Conservation (phyloP, 2,113 vertebrate species). For the Connochaetes taurinus region DNA sequence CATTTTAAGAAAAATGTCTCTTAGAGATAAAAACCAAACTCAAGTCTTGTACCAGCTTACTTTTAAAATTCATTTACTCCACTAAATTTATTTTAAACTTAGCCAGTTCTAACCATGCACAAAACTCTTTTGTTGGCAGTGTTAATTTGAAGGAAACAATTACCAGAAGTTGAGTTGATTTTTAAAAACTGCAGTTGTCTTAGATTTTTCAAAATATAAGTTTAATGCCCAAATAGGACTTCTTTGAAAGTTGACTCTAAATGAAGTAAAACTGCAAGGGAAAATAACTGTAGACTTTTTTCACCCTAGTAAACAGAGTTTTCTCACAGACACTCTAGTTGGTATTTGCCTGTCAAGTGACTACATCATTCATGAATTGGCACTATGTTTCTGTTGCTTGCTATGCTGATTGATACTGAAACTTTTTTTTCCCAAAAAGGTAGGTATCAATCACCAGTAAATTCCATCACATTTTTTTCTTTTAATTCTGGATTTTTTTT, state of each 20-base stretch:
- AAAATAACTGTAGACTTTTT: background rate
- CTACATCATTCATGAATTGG: background rate
- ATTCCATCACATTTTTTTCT: background rate
- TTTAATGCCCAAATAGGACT: background rate
- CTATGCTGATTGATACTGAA: background rate
- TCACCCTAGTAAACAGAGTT: background rate
- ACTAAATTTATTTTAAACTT: background rate
- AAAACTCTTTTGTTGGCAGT: background rate
- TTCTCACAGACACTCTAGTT: background rate
- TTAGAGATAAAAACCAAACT: background rate
- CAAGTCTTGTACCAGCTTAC: background rate
- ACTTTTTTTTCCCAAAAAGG: background rate
- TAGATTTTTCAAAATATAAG: background rate
- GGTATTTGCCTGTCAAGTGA: background rate
- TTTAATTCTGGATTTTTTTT: slow-evolving; percentile 28
- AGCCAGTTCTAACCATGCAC: background rate
- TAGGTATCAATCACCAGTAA: background rate
- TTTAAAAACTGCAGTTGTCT: background rate
- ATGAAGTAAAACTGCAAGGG: background rate
- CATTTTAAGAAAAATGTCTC: background rate
- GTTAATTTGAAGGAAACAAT: slow-evolving; percentile 58
- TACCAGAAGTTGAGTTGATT: background rate
- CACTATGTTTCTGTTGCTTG: background rate
- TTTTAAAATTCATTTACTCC: background rate
- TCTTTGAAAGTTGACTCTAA: slow-evolving; percentile 11